Evolutionary conservation across 1,140 invertebrate genomes (phyloP).

Genomic region (Condylostylus longicornis): DNA sequence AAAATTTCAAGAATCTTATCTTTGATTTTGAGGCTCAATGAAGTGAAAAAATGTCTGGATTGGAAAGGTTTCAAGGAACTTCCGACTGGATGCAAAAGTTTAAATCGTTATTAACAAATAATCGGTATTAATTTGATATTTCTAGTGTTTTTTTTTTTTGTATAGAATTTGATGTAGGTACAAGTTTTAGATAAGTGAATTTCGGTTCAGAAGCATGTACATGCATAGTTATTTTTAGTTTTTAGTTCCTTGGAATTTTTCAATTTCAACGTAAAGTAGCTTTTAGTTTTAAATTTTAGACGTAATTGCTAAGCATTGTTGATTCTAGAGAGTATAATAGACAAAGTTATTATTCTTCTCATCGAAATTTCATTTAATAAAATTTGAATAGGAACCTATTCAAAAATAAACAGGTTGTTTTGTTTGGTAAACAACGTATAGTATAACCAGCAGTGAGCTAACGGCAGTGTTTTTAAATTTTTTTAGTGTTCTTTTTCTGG

Average conservation of each 20-base stretch:
- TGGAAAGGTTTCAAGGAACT: conserved; percentile 24
- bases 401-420: background rate
- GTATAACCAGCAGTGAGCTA: background rate
- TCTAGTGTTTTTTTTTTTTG: background rate
- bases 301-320: too few relatives aligned
- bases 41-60: conserved; percentile 20
- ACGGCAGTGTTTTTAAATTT: background rate
- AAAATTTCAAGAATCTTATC: too few relatives aligned
- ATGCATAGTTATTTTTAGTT: background rate
- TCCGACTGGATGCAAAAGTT: conserved; percentile 22
- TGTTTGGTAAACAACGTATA: background rate
- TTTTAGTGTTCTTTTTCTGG: background rate
- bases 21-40: too few relatives aligned
- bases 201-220: too few relatives aligned
- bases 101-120: conserved; percentile 16
- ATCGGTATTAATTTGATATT: conserved; percentile 22
- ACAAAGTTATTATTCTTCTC: too few relatives aligned
- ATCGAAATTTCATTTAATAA: too few relatives aligned
- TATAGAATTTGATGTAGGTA: background rate
- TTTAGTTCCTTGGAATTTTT: background rate
- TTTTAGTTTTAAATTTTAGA: too few relatives aligned
- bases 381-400: too few relatives aligned
- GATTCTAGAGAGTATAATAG: too few relatives aligned
- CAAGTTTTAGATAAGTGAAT: too few relatives aligned
- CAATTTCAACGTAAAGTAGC: too few relatives aligned